Conservation (phyloP, 2,113 vertebrate species). For the Oreochromis tanganicae region DNA sequence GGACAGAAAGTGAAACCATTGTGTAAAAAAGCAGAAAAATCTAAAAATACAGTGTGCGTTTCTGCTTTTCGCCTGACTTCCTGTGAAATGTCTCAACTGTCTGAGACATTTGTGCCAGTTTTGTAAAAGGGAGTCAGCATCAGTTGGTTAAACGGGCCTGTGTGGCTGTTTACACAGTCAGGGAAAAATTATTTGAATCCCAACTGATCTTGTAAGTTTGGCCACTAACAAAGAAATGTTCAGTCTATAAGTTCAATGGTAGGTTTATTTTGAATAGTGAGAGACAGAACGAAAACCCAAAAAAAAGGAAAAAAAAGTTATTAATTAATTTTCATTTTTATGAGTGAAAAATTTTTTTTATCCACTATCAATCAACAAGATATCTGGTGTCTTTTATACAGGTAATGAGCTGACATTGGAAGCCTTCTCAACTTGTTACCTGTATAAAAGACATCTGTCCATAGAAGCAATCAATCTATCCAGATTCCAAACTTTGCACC, state of each 20-base stretch:
- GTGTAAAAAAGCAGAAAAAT: background rate
- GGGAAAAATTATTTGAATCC: background rate
- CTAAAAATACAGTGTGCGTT: background rate
- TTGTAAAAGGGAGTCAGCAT: background rate
- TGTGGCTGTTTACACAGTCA: background rate
- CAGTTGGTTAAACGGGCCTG: background rate
- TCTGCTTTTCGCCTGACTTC: background rate
- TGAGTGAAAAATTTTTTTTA: background rate
- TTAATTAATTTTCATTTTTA: background rate
- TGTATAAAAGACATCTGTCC: background rate
- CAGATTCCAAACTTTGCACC: background rate
- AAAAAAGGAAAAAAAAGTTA: background rate
- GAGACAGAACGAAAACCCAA: background rate
- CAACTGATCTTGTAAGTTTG: background rate
- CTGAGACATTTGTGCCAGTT: background rate
- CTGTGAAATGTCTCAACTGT: background rate
- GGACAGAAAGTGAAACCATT: background rate
- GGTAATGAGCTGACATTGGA: background rate
- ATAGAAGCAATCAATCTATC: background rate
- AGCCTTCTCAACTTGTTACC: background rate
- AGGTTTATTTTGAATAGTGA: background rate
- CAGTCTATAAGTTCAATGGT: background rate
- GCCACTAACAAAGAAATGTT: background rate
- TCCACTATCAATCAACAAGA: background rate
- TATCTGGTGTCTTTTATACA: background rate